These are phyloP conservation scores for Prionchulus punctatus DNA, from an alignment of 2,888 invertebrate genomes.

Conservation along the genomic window DNA sequence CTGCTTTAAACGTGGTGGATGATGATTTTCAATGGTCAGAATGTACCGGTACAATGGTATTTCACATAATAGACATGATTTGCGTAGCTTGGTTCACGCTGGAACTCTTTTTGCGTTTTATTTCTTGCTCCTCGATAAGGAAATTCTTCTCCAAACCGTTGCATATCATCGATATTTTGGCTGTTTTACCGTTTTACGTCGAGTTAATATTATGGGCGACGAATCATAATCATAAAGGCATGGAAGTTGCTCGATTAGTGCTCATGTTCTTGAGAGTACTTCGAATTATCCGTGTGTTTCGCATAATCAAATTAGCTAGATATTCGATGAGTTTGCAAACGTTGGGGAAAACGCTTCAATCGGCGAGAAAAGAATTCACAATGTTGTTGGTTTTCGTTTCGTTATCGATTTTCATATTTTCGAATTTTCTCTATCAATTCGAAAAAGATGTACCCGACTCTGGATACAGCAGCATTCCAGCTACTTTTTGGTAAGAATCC, in stretches of 20 bases:
- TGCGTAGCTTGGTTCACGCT: too few relatives aligned
- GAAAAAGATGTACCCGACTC: neutral
- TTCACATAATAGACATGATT: too few relatives aligned
- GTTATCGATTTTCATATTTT: neutral
- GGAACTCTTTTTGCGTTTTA: too few relatives aligned
- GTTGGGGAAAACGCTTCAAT: neutral
- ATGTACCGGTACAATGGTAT: too few relatives aligned
- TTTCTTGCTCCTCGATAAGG: neutral
- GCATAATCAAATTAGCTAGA: constrained; percentile 1
- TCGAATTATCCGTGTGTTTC: neutral
- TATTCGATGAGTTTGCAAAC: neutral
- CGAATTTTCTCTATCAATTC: neutral
- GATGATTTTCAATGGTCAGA: too few relatives aligned
- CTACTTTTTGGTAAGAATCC: neutral
- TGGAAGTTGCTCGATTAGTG: neutral
- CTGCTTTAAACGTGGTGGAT: too few relatives aligned
- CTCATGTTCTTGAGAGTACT: neutral
- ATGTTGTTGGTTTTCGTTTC: neutral
- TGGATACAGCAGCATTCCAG: neutral
- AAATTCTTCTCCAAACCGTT: neutral
- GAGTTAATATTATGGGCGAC: neutral
- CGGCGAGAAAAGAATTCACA: neutral
- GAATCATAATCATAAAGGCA: neutral
- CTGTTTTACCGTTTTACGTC: neutral
- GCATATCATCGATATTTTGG: neutral